These are phyloP conservation scores for Temnothorax nylanderi DNA, from an alignment of 1,140 invertebrate species.

Conservation along the genomic window DNA sequence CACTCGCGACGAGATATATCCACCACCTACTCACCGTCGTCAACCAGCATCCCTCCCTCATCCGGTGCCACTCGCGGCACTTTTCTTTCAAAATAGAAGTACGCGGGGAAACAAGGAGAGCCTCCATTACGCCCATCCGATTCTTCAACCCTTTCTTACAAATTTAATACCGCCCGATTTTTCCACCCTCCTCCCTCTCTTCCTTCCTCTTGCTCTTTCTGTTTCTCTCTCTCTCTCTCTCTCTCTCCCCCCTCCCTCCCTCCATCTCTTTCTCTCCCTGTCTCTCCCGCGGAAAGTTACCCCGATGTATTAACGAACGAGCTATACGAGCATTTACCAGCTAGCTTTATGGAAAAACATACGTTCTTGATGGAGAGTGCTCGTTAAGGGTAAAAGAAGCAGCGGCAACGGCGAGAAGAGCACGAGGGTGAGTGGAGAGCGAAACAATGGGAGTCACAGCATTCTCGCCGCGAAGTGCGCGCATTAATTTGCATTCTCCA, in stretches of 20 bases:
- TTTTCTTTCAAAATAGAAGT: constrained; percentile 62
- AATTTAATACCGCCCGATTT: constrained; percentile 39
- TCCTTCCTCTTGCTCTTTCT: not conserved
- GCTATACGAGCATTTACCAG: not conserved
- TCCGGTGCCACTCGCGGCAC: not conserved
- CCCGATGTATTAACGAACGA: constrained; percentile 47
- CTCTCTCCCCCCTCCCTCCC: not conserved
- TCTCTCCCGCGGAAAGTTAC: not conserved
- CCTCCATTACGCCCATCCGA: constrained; percentile 51
- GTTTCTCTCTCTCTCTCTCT: no score
- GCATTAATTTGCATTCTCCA: constrained; percentile 61
- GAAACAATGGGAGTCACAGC: constrained; percentile 53
- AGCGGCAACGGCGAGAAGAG: not conserved
- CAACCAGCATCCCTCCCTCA: constrained; percentile 4
- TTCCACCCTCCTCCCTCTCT: not conserved
- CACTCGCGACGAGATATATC: constrained; percentile 34
- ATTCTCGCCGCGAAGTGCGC: constrained; percentile 53
- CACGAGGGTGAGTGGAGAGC: not conserved
- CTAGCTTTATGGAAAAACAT: constrained; percentile 49
- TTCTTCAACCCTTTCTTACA: constrained; percentile 53
- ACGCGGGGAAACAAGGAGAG: constrained; percentile 32
- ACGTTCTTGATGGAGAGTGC: constrained; percentile 37
- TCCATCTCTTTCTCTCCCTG: not conserved
- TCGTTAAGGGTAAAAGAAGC: constrained; percentile 53
- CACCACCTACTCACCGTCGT: constrained; percentile 14